Conservation (phyloP, 2,113 vertebrate species). For the Ploceus nigricollis region DNA sequence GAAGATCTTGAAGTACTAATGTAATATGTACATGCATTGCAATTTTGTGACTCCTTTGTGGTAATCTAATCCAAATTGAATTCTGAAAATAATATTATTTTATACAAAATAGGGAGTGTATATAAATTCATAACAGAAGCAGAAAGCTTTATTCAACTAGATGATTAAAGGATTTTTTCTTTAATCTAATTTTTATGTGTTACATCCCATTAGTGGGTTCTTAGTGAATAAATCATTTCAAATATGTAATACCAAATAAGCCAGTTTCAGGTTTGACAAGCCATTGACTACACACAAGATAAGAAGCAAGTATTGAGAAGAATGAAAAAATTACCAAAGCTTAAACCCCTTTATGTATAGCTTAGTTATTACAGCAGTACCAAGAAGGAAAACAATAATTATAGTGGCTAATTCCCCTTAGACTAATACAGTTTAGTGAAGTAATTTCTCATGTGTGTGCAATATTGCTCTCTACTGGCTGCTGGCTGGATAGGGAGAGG, state of each 20-base stretch:
- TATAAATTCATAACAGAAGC: neutral
- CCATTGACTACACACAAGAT: neutral
- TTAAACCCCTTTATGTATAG: neutral
- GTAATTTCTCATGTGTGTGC: neutral
- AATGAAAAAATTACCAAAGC: neutral
- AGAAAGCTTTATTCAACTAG: neutral
- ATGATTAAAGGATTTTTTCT: constrained; percentile 13
- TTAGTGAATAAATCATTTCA: neutral
- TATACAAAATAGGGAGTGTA: neutral
- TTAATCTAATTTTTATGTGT: constrained; percentile 4
- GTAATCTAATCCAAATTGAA: neutral
- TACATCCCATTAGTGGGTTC: constrained; percentile 10
- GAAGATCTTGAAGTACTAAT: neutral
- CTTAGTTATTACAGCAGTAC: neutral
- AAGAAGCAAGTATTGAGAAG: neutral
- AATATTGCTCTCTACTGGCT: constrained; percentile 51
- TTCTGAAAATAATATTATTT: neutral
- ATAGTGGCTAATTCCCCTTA: neutral
- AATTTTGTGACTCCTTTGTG: neutral
- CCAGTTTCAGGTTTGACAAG: neutral
- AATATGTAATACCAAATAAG: neutral
- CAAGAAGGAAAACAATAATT: constrained; percentile 16
- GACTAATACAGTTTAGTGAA: neutral
- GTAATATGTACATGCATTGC: neutral
- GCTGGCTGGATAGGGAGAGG: neutral